Percentiles rank a stretch among this genome's conserved stretches.
Conservation (phyloP, 2,797 vertebrate genomes). For the Brotula barbata region DNA sequence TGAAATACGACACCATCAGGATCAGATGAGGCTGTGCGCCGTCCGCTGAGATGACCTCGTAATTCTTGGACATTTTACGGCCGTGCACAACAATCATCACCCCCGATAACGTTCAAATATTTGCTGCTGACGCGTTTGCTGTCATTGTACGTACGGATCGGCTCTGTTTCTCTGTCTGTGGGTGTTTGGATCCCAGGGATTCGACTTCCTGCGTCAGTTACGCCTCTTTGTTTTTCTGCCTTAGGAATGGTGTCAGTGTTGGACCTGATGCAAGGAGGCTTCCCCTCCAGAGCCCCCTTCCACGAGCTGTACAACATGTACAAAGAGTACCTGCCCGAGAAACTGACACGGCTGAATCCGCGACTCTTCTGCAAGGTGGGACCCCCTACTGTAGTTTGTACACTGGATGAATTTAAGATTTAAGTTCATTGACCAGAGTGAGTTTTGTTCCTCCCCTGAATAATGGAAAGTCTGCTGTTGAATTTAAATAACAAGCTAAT, state of each 20-base stretch:
- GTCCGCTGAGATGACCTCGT: not conserved
- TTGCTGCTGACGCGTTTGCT: no score
- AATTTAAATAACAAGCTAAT: slow-evolving; percentile 26
- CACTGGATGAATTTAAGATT: not conserved
- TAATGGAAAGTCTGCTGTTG: not conserved
- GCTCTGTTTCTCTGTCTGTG: no score
- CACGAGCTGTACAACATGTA: slow-evolving; percentile 99
- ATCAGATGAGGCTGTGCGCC: not conserved
- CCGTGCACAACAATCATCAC: not conserved
- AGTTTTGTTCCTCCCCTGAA: slow-evolving; percentile 12
- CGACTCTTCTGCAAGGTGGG: slow-evolving; percentile 97
- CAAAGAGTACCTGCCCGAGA: slow-evolving; percentile 93
- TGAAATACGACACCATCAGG: not conserved
- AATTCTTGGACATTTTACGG: not conserved
- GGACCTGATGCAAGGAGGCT: slow-evolving; percentile 98
- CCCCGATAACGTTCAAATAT: not conserved
- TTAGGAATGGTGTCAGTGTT: slow-evolving; percentile 98
- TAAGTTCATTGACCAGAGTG: not conserved
- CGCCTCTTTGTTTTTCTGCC: not conserved
- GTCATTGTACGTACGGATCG: no score
- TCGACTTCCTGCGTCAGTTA: no score
- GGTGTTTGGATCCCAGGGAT: no score
- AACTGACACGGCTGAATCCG: slow-evolving; percentile 91
- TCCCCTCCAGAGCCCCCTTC: slow-evolving; percentile 96
- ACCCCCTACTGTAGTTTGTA: not conserved